Conservation (phyloP, 92 coral and sea anemone species). For the Nematostella vectensis region DNA sequence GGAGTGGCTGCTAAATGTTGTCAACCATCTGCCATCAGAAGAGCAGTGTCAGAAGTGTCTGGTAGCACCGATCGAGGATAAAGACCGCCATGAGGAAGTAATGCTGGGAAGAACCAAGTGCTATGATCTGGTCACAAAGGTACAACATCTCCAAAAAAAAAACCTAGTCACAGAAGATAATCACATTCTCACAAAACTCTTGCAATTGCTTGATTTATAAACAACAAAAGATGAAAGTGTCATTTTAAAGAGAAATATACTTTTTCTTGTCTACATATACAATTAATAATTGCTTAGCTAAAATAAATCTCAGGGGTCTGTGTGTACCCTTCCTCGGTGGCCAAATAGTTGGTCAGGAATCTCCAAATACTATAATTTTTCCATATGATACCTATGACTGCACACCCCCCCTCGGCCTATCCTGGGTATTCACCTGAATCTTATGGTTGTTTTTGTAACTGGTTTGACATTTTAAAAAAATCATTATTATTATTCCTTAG, state of each 20-base stretch:
- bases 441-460: too few relatives aligned
- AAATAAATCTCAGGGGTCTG: too few relatives aligned
- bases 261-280: not conserved
- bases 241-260: not conserved
- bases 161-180: not conserved
- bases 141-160: constrained; percentile 8
- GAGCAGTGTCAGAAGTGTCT: constrained; percentile 96
- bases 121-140: constrained; percentile 93
- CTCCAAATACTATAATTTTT: too few relatives aligned
- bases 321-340: too few relatives aligned
- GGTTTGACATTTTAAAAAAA: too few relatives aligned
- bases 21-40: constrained; percentile 91
- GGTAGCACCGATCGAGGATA: constrained; percentile 95
- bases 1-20: constrained; percentile 86
- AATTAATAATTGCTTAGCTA: too few relatives aligned
- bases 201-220: not conserved
- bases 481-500: too few relatives aligned
- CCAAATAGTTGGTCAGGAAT: too few relatives aligned
- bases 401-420: too few relatives aligned
- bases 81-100: constrained; percentile 81
- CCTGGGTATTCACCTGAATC: too few relatives aligned
- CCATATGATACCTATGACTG: too few relatives aligned
- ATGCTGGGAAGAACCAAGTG: constrained; percentile 94
- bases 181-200: not conserved
- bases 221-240: not conserved